Conservation (phyloP, 2,113 vertebrate species). For the Copsychus sechellarum region DNA sequence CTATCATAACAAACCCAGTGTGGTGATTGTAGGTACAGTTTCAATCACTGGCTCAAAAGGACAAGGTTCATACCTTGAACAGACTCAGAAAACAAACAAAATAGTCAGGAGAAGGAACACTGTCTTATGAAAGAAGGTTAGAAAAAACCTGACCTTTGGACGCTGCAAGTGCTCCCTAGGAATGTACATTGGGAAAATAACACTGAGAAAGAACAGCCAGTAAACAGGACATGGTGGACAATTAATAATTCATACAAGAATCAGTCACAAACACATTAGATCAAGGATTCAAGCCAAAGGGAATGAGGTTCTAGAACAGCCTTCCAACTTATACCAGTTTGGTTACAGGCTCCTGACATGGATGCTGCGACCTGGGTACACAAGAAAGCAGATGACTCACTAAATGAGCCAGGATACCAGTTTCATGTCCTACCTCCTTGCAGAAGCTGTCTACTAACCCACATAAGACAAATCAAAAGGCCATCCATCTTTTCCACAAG, state of each 20-base stretch:
- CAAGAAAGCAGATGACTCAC: background rate
- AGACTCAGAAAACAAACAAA: background rate
- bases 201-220: background rate
- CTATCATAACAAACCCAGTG: background rate
- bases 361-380: background rate
- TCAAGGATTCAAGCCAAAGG: background rate
- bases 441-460: background rate
- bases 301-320: background rate
- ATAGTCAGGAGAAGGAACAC: background rate
- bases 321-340: background rate
- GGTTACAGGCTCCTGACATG: background rate
- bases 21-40: background rate
- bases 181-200: background rate
- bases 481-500: background rate
- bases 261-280: background rate
- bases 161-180: background rate
- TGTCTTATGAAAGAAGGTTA: background rate
- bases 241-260: background rate
- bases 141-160: background rate
- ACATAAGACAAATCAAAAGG: background rate
- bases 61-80: background rate
- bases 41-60: background rate
- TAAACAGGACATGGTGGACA: background rate
- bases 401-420: background rate
- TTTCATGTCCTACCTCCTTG: background rate